Base-by-base conservation (phyloP, 1,140 invertebrate species). In the Drosophila guanche region DNA sequence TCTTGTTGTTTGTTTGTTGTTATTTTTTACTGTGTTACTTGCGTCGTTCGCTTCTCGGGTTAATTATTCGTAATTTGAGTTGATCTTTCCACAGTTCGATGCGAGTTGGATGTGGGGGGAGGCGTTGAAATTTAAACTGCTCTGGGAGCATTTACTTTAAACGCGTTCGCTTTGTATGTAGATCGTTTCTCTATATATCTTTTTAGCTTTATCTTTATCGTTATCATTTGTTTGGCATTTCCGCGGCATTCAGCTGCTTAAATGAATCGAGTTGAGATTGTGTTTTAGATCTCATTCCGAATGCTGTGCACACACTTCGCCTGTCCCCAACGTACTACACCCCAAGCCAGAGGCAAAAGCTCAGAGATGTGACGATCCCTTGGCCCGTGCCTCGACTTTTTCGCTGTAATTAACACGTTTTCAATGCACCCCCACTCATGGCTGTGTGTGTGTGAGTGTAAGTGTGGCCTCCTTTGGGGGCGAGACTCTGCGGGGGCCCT, bases 361-460 rank as follows among this genome's bases (percentile, higher is more conserved):
- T n/a, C n/a, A n/a, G 29, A 37, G 33, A 37, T 12, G 10, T n/a
- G 54, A 46, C 41, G 45, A n/a, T 27, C 14, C 23, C 42, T 33
- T 25, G 6, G n/a, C 43, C 43, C 22, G 22, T 7, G 59, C 46
- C 60, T 37, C 48, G 47, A 67, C 67, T 63, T 60, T 61, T 63
- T 75, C 56, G 76, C 59, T 88, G 63, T 72, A 88, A 76, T 88
- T 88, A 88, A 83, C 83, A 88, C 78, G 79, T 88, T 88, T 71
- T 79, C 81, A 60, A 78, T 67, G 56, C 50, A n/a, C 22, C 22
- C 16, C 16, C 16, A n/a, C 16, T 20, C 16, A 1, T 20, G 16
- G 16, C 16, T 20, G 16, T 20, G 16, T 20, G 16, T 20, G 16
- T 20, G 16, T 20, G 16, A 20, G 16, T 20, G 16, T 20, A 20